Conservation (phyloP, 2,113 vertebrate species). For the Brachirus orientalis region DNA sequence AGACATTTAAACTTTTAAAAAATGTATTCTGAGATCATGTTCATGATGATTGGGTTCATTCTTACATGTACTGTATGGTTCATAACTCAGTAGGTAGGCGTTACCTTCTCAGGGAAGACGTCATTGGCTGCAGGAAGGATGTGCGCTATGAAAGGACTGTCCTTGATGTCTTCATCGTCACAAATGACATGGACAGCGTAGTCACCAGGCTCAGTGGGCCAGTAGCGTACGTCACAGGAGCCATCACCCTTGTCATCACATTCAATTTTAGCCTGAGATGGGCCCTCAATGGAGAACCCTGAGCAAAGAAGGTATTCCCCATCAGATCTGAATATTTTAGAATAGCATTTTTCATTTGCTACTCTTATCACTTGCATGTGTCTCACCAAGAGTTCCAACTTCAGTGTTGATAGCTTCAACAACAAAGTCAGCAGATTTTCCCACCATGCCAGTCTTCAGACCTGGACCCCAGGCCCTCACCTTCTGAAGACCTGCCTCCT, state of each 20-base stretch:
- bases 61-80: background rate
- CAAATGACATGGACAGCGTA: slow-evolving; percentile 96
- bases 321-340: background rate
- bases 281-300: slow-evolving; percentile 97
- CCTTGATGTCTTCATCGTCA: slow-evolving; percentile 93
- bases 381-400: slow-evolving; percentile 92
- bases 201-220: slow-evolving; percentile 93
- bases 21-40: background rate
- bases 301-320: background rate
- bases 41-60: background rate
- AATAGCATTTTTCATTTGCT: background rate
- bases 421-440: slow-evolving; percentile 95
- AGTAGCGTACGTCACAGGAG: slow-evolving; percentile 94
- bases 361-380: background rate
- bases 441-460: slow-evolving; percentile 91
- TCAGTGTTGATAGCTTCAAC: slow-evolving; percentile 94
- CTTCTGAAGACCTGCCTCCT: slow-evolving; percentile 89
- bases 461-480: slow-evolving; percentile 96
- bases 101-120: slow-evolving; percentile 90
- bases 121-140: slow-evolving; percentile 88
- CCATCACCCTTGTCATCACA: slow-evolving; percentile 94
- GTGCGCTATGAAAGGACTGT: slow-evolving; percentile 94
- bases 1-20: background rate
- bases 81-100: slow-evolving; percentile 4
- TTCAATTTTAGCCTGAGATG: slow-evolving; percentile 94